These are phyloP conservation scores for Lontra canadensis DNA, from an alignment of 2,113 vertebrate genomes.

Conservation along the genomic window DNA sequence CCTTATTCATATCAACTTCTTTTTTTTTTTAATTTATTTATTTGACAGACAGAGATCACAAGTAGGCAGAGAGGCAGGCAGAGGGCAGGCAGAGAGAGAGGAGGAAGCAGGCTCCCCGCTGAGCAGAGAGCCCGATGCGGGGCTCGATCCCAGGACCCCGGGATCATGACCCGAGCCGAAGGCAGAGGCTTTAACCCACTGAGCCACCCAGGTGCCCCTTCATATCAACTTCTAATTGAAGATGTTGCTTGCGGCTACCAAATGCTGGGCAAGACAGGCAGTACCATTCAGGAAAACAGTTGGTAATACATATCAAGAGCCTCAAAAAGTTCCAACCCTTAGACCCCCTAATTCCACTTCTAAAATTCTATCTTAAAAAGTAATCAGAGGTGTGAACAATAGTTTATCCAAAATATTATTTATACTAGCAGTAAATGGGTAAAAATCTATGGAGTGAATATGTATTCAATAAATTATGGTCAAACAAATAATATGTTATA, in stretches of 20 bases:
- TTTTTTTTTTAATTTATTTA: no score
- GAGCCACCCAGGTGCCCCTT: no score
- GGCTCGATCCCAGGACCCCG: no score
- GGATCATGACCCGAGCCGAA: no score
- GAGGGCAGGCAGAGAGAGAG: no score
- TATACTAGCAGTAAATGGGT: not conserved
- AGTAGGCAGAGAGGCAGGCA: no score
- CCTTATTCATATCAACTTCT: not conserved
- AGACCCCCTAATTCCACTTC: not conserved
- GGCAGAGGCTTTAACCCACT: no score
- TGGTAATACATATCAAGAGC: not conserved
- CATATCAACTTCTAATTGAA: not conserved
- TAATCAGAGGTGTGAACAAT: not conserved
- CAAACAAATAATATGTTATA: not conserved
- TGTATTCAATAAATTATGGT: not conserved
- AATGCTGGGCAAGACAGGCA: not conserved
- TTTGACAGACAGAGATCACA: no score
- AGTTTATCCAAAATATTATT: not conserved
- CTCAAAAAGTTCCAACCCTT: not conserved
- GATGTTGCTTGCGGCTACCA: not conserved
- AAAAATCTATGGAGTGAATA: not conserved
- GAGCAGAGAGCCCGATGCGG: no score
- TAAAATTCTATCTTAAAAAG: constrained; percentile 17
- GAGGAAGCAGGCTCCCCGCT: no score
- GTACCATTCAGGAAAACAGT: not conserved